Evolutionary conservation across 2,797 vertebrate species (phyloP), one percentile per base, ranked within the genome.

Genomic region (Syndactyla subalaris): DNA sequence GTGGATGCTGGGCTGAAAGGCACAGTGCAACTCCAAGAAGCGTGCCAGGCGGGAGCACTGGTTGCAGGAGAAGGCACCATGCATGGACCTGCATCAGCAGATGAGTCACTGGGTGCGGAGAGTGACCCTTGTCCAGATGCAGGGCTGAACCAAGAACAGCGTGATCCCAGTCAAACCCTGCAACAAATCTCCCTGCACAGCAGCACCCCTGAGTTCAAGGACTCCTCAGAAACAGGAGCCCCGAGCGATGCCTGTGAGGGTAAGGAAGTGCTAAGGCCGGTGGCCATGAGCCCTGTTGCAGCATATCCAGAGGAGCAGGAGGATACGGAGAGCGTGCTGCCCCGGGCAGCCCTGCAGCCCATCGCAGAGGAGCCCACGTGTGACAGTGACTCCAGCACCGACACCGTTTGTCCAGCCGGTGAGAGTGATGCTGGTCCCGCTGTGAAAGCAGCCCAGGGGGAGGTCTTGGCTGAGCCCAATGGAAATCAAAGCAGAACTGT

Each of bases 351-450:
- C 0, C 93, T 92, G 5, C 98, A 97, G 54, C 96, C 97, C 45
- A 79, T 95, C 5, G 96, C 96, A 1, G 93, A 94, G 59, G 97
- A 97, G 80, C 76, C 87, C 58, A 96, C 39, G 1, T 85, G 86
- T 1, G 97, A 97, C 61, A 92, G 97, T 0, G 97, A 98, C 61
- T 95, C 96, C 62, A 95, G 93, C 89, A 84, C 95, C 0, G 97
- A 98, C 76, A 74, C 70, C 0, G 36, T 83, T 12, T 96, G 88
- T 30, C 73, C 23, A 0, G 7, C 71, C 1, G 0, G 38, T 0
- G 89, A 95, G 17, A 75, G 67, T 0, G 29, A 87, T 32, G 14
- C 62, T 59, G 68, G 30, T 27, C 70, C 58, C 1, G 3, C 61
- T 14, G 4, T 2, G 3, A 10, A 48, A 10, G 72, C 26, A 29